Evolutionary conservation across 1,140 invertebrate species (phyloP).

Genomic region (Sesamia nonagrioides): DNA sequence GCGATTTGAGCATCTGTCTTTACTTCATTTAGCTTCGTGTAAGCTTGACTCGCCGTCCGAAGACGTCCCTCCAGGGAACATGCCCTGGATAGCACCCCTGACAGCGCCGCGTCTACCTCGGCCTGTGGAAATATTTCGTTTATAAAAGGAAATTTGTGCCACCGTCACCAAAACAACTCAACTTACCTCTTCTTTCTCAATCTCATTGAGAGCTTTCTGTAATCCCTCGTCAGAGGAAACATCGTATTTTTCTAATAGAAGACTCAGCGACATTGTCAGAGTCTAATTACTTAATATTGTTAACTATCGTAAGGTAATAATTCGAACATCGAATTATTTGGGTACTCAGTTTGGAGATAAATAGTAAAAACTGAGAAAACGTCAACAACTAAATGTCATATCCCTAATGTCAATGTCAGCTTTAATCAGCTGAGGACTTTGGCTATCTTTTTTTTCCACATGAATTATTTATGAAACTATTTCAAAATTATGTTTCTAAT

Average conservation of each 20-base stretch:
- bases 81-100: slow-evolving; percentile 70
- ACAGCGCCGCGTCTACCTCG: slow-evolving; percentile 78
- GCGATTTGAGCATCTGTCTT: slow-evolving; percentile 85
- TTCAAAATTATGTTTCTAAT: no score
- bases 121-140: slow-evolving; percentile 59
- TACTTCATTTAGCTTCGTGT: slow-evolving; percentile 79
- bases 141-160: slow-evolving; percentile 15
- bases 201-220: slow-evolving; percentile 79
- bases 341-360: neutral
- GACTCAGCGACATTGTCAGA: slow-evolving; percentile 73
- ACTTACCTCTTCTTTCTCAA: slow-evolving; percentile 82
- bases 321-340: neutral
- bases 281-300: neutral
- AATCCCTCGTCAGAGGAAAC: slow-evolving; percentile 82
- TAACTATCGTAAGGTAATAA: neutral
- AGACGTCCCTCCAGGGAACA: slow-evolving; percentile 79
- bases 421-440: neutral
- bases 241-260: slow-evolving; percentile 82
- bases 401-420: neutral
- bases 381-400: slow-evolving; percentile 34
- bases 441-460: neutral
- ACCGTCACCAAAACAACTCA: slow-evolving; percentile 48
- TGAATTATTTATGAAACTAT: no score
- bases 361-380: slow-evolving; percentile 4
- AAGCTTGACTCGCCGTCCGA: slow-evolving; percentile 80